Evolutionary conservation across 2,888 invertebrate species (phyloP), one percentile per base, ranked within the genome.

Genomic region (Melieria crassipennis): DNA sequence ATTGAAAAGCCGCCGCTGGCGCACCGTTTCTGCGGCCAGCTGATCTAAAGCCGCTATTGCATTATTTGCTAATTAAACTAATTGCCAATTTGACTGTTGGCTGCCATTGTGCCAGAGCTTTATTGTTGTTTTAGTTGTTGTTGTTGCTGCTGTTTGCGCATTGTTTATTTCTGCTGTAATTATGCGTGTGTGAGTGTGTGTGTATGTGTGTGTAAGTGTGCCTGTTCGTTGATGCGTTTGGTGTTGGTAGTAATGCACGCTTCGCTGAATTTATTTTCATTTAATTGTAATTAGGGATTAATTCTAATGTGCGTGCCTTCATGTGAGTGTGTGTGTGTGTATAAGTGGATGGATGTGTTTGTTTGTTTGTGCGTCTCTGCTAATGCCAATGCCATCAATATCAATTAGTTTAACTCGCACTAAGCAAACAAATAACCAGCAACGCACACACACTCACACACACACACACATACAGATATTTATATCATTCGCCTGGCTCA

Each of bases 211-310:
- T 45, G 48, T 58, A 10, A 10, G 30, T 70, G 48, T 69, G 68
- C 42, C 11, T 55, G 52, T 65, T 30, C 70, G 67, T 11, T 16
- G 1, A 16, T 50, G 10, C 46, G 13, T 55, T 45, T 47, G 10
- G 61, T 69, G 70, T 71, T 67, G 56, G 66, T 65, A 75, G 74
- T 75, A 75, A 75, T 75, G 73, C 74, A 71, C 70, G 75, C 73
- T 70, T 72, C 73, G 70, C 72, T 75, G 71, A 76, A 76, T 74
- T 75, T 75, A 78, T 78, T 73, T 74, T 74, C 71, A 75, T 78
- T 77, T 75, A 74, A 72, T 73, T 76, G 75, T 77, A 78, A 78
- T 76, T 78, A 75, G 73, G 74, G 72, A 77, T 77, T 77, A 77
- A 76, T 75, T 78, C 74, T 71, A 78, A 77, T 75, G 76, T 76